phyloP scores from a whole-genome alignment of 2,797 vertebrate species.

The Discoglossus pictus region DNA sequence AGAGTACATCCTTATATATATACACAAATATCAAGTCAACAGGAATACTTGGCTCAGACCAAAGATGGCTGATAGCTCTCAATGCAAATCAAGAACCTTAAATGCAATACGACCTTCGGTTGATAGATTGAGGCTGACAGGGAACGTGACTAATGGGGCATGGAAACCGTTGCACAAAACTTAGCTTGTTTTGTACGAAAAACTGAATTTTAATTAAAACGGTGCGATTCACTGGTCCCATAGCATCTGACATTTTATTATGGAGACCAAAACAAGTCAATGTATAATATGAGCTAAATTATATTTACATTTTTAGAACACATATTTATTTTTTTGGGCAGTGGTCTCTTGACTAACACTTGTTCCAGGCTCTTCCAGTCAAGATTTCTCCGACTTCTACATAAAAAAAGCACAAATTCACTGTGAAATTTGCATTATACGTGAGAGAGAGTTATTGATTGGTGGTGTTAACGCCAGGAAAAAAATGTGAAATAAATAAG shows the following conservation, averaged over 20 bases:
- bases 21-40: not conserved
- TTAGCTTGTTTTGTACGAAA: not conserved
- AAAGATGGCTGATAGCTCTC: not conserved
- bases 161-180: conserved; percentile 12
- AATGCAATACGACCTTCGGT: not conserved
- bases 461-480: no score
- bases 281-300: conserved; percentile 54
- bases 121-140: conserved; percentile 46
- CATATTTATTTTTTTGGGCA: conserved; percentile 56
- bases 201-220: conserved; percentile 24
- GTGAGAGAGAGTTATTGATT: no score
- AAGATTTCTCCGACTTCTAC: no score
- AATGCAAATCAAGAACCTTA: conserved; percentile 12
- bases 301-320: conserved; percentile 57
- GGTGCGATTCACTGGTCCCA: conserved; percentile 38
- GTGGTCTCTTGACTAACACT: conserved; percentile 27
- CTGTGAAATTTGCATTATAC: no score
- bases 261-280: conserved; percentile 47
- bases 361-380: no score
- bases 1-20: not conserved
- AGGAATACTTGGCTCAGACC: not conserved
- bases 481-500: no score
- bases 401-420: no score
- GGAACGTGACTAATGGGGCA: conserved; percentile 9
- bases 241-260: conserved; percentile 35